Evolutionary conservation across 2,797 vertebrate genomes (phyloP).

Genomic region (Heteromormyrus szaboi): DNA sequence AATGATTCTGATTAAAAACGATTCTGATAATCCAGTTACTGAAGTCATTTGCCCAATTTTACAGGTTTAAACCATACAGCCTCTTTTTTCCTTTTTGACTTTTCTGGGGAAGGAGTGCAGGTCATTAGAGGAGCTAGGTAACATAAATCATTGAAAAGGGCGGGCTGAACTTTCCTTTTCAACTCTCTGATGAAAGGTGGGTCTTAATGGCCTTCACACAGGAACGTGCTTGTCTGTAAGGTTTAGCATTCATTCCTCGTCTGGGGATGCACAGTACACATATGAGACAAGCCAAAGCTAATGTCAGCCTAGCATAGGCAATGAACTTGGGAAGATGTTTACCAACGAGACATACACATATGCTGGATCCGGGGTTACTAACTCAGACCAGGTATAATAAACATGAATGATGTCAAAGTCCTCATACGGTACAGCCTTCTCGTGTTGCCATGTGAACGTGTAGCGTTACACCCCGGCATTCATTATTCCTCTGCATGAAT

Average conservation of each 20-base stretch:
- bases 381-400: neutral
- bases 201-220: slow-evolving; percentile 10
- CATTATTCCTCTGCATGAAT: neutral
- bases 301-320: neutral
- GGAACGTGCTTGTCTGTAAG: neutral
- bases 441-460: neutral
- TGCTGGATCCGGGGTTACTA: neutral
- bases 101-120: neutral
- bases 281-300: neutral
- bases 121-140: neutral
- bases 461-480: neutral
- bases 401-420: neutral
- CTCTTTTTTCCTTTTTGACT: neutral
- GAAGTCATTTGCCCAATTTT: neutral
- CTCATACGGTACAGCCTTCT: neutral
- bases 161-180: slow-evolving; percentile 8
- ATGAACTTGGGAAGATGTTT: neutral
- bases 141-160: slow-evolving; percentile 9
- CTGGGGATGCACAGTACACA: neutral
- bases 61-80: neutral
- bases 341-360: neutral
- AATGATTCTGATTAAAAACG: neutral
- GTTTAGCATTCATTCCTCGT: neutral
- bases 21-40: neutral
- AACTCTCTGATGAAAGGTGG: slow-evolving; percentile 10